These are phyloP conservation scores for Dexiosoma caninum DNA, from an alignment of 2,888 invertebrate genomes.

Conservation along the genomic window DNA sequence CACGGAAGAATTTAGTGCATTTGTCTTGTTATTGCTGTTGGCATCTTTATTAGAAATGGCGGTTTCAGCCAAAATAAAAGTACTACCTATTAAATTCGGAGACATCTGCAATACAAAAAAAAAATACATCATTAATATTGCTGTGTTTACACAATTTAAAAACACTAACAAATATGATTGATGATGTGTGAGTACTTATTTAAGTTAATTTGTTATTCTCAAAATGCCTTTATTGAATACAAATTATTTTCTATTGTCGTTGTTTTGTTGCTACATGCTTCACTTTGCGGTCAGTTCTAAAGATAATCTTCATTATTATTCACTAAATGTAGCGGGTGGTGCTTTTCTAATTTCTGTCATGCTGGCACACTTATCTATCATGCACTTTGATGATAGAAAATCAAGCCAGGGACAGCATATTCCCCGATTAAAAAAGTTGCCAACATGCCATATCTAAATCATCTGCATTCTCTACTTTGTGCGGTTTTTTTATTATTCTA, in stretches of 20 bases:
- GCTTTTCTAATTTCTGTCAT: constrained; percentile 13
- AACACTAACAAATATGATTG: constrained; percentile 11
- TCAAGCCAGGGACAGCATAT: background rate
- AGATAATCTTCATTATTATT: constrained; percentile 19
- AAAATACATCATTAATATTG: background rate
- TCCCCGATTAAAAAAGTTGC: background rate
- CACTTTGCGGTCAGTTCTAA: background rate
- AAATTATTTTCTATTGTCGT: constrained; percentile 2
- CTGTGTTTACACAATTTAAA: constrained; percentile 9
- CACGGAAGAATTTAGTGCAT: constrained; percentile 38
- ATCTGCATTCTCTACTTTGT: too few species aligned
- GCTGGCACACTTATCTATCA: constrained; percentile 54
- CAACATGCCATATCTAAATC: too few species aligned
- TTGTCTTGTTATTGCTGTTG: constrained; percentile 66
- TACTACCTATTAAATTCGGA: constrained; percentile 81
- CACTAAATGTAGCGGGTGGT: constrained; percentile 26
- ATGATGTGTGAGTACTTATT: constrained; percentile 34
- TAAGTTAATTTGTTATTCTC: constrained; percentile 25
- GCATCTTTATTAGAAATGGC: constrained; percentile 72
- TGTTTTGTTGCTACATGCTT: constrained; percentile 1
- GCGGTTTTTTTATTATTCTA: too few species aligned
- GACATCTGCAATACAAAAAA: constrained; percentile 78
- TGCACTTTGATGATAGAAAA: constrained; percentile 32
- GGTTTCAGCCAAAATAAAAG: constrained; percentile 80
- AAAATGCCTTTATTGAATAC: constrained; percentile 22